phyloP scores from a whole-genome alignment of 2,113 vertebrate genomes.

The Meleagris gallopavo region DNA sequence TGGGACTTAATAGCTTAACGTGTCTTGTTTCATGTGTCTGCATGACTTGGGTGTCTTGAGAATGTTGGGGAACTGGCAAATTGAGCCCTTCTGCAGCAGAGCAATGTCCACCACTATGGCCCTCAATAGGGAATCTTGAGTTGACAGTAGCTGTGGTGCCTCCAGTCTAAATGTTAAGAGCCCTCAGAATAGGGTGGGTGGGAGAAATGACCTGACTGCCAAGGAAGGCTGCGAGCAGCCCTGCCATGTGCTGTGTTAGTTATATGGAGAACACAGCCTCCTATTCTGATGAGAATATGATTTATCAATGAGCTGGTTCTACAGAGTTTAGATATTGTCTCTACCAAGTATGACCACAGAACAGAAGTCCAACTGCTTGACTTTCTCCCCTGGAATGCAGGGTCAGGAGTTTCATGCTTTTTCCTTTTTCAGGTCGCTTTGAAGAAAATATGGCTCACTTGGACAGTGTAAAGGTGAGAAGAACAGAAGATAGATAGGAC shows the following conservation, averaged over 20 bases:
- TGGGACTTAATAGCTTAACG: neutral
- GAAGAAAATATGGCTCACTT: neutral
- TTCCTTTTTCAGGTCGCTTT: neutral
- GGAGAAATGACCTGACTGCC: neutral
- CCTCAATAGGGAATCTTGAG: neutral
- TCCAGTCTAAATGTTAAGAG: neutral
- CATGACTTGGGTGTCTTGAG: neutral
- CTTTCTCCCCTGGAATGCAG: neutral
- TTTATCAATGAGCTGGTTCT: neutral
- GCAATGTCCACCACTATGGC: neutral
- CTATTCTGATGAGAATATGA: neutral
- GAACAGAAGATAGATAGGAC: neutral
- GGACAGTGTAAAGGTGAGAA: neutral
- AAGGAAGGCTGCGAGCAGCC: neutral
- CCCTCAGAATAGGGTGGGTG: neutral
- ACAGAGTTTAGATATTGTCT: neutral
- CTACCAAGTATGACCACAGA: neutral
- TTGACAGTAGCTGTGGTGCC: neutral
- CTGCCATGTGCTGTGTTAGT: neutral
- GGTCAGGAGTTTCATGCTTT: rapidly evolving
- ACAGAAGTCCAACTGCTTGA: neutral
- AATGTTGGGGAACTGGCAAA: neutral
- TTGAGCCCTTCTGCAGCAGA: neutral
- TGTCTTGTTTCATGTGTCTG: neutral
- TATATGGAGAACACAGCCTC: neutral